Percentiles rank a stretch among this genome's conserved stretches.
phyloP scores from a whole-genome alignment of 2,888 invertebrate species.

The Muscina levida region DNA sequence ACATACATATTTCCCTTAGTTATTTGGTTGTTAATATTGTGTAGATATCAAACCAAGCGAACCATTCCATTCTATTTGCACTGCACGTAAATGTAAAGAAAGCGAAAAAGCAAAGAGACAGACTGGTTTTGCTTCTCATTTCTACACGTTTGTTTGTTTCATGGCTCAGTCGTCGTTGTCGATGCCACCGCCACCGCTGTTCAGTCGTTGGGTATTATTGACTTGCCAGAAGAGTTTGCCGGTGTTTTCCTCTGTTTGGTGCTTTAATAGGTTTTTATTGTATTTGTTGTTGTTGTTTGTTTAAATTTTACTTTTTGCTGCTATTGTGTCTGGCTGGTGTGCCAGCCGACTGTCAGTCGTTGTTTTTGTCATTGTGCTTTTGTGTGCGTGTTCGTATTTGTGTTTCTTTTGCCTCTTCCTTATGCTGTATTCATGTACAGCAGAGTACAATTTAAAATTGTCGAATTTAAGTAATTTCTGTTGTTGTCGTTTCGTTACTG shows the following conservation, averaged over 20 bases:
- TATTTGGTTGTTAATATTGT: neutral
- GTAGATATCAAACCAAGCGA: conserved; percentile 36
- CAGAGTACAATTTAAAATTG: conserved; percentile 45
- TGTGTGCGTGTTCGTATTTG: neutral
- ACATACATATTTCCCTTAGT: conserved; percentile 5
- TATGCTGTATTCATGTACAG: conserved; percentile 31
- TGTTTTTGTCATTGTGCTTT: conserved; percentile 49
- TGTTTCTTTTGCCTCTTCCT: conserved; percentile 11
- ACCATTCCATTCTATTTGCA: conserved; percentile 41
- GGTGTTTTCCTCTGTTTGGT: conserved; percentile 43
- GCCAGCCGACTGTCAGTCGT: neutral
- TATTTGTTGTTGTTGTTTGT: conserved; percentile 54
- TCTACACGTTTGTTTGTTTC: conserved; percentile 45
- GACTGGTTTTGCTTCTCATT: conserved; percentile 50
- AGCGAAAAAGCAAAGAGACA: conserved; percentile 28
- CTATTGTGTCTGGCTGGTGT: conserved; percentile 2
- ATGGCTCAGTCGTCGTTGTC: neutral
- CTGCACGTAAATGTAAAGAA: conserved; percentile 26
- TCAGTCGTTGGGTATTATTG: conserved; percentile 4
- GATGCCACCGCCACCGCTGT: neutral
- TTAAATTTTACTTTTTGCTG: conserved; percentile 51
- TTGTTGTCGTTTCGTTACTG: conserved; percentile 22
- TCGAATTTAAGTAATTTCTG: conserved; percentile 42
- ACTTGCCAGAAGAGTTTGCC: conserved; percentile 48
- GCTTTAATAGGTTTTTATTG: conserved; percentile 58